Conservation (phyloP, 2,888 invertebrate species). For the Amaurobius ferox region DNA sequence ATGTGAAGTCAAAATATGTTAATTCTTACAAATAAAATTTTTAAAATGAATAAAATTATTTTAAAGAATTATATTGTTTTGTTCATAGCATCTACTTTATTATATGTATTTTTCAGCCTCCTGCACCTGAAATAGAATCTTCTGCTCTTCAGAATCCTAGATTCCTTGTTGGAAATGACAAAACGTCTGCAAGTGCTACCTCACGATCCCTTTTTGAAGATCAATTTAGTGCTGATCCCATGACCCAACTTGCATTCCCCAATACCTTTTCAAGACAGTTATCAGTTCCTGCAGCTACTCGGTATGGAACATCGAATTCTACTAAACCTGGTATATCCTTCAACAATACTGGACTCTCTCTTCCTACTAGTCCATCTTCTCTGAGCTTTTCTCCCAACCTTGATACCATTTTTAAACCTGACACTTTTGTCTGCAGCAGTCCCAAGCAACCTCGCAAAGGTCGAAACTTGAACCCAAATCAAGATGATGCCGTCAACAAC, state of each 20-base stretch:
- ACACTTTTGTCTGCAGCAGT: constrained; percentile 48
- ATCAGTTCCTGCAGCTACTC: constrained; percentile 25
- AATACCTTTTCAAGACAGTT: constrained; percentile 23
- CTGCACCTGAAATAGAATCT: neutral
- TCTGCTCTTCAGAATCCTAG: constrained; percentile 21
- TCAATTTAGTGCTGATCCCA: constrained; percentile 13
- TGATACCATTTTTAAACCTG: constrained; percentile 47
- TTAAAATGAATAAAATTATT: too few species aligned
- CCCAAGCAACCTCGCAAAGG: constrained; percentile 35
- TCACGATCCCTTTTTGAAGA: constrained; percentile 3
- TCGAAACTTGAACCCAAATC: neutral
- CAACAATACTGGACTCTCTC: constrained; percentile 31
- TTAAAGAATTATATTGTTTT: too few species aligned
- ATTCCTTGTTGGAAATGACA: neutral
- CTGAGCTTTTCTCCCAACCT: constrained; percentile 36
- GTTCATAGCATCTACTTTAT: too few species aligned
- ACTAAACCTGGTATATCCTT: constrained; percentile 36
- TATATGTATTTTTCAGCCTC: constrained; percentile 12
- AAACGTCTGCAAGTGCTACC: constrained; percentile 10
- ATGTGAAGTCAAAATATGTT: too few species aligned
- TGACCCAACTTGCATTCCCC: neutral
- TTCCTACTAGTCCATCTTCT: constrained; percentile 53
- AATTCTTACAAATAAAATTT: too few species aligned
- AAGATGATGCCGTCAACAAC: neutral
- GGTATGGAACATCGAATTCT: constrained; percentile 24